Conservation (phyloP, 2,797 vertebrate species). For the Saxicola maurus region DNA sequence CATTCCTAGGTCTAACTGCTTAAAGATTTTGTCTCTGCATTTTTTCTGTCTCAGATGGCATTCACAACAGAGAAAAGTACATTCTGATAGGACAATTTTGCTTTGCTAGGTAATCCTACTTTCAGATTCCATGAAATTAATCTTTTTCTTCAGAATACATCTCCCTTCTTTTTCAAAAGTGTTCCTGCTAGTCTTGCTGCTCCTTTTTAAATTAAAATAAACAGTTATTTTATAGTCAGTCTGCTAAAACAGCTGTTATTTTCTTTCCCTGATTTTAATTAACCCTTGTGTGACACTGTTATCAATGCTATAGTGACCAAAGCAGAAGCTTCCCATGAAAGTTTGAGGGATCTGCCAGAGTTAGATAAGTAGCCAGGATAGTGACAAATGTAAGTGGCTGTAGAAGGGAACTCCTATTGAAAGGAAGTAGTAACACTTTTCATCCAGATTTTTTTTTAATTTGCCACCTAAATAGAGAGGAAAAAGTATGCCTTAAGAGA, state of each 20-base stretch:
- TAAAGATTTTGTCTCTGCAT: not conserved
- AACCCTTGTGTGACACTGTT: not conserved
- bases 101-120: not conserved
- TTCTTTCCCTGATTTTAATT: not conserved
- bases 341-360: not conserved
- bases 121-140: not conserved
- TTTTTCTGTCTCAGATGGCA: not conserved
- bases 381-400: not conserved
- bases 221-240: not conserved
- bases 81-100: not conserved
- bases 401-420: not conserved
- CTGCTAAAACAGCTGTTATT: not conserved
- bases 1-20: constrained; percentile 6
- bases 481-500: not conserved
- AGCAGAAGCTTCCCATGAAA: not conserved
- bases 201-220: not conserved
- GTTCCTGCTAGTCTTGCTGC: not conserved
- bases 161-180: not conserved
- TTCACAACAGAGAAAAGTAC: not conserved
- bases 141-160: not conserved
- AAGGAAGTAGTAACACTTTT: not conserved
- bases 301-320: not conserved
- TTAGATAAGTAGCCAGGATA: not conserved
- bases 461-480: not conserved
- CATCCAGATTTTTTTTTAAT: not conserved